Base-by-base conservation (phyloP, 1,140 invertebrate species). In the Drosophila murphyi region DNA sequence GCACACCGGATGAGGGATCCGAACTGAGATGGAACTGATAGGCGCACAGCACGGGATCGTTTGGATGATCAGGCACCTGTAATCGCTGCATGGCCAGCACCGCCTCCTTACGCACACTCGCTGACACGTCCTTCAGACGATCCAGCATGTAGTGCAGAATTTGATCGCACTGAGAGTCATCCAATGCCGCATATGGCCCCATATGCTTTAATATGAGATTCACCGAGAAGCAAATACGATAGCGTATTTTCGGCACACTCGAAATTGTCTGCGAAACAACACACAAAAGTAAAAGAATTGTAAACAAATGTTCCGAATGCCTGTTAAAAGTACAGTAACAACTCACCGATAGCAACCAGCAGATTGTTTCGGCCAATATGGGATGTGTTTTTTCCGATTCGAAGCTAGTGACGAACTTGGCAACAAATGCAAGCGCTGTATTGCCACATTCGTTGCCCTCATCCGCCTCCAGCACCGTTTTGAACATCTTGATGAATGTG, bases 31-130 rank as follows among this genome's bases (percentile, higher is more conserved):
- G 95, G 89, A 95, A 97, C n/a, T 96, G 91, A 85, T 96, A 98
- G 0, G 96, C 95, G 88, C 95, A 94, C 3, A 97, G 96, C 0
- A 98, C 95, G 8, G 95, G 95, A 93, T 97, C 97, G 55, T 95
- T 93, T 10, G 95, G 94, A 82, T 97, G 95, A 31, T 93, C 93
- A 0, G 97, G 97, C 78, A 97, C 96, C 92, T 98, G 97, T 3
- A 98, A 93, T 43, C 97, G 93, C 28, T 96, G 94, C 12, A 98
- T 93, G n/a, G 97, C 97, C 34, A 95, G 86, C 0, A 97, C 95
- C 10, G 97, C 97, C 85, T 97, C 95, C 41, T 95, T 95, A 45
- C 97, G 93, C 0, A 98, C 96, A 70, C 95, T 94, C 3, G 96
- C 94, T 45, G 85, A 60, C 5, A 86, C 56, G 52, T 94, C 93